Evolutionary conservation across 2,113 vertebrate genomes (phyloP), one percentile per base, ranked within the genome.

Genomic region (Manacus vitellinus): DNA sequence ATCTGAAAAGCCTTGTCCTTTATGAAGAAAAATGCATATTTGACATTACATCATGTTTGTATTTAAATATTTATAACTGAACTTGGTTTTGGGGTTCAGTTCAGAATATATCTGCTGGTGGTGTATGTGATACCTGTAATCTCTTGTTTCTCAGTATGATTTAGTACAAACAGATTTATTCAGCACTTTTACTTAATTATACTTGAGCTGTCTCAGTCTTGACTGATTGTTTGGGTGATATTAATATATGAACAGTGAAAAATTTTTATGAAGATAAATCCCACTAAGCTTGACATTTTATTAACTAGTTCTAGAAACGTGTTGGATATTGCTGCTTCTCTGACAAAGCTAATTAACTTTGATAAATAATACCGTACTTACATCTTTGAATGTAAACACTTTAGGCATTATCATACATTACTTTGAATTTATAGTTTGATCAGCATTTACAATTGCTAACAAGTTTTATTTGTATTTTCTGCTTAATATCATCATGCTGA

Each of bases 261-360:
- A 94, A 78, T 78, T 89, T 94, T 94, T 89, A 85, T 77, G 55
- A 95, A 91, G 71, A 94, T 89, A 83, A 92, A 94, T 94, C 12
- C 63, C 19, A 35, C 49, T 78, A 76, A 87, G 43, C 43, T 25
- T 94, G 85, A 82, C 52, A 91, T 85, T 96, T 91, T 89, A 81
- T 96, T 92, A 92, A 70, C 54, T 79, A 70, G 49, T 75, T 84
- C n/a, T 92, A 66, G 58, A 70, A 91, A 81, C 9, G n/a, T 67
- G 21, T 74, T 93, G 21, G 25, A 61, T 90, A 68, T 85, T 85
- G 46, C 54, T 88, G 51, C 33, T 92, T 88, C 46, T 73, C 44
- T 73, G 55, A 31, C 7, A 58, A 35, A 92, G 68, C 10, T 88
- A 81, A 94, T 95, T 94, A 91, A 52, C 39, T 84, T 89, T 93